Evolutionary conservation across 2,113 vertebrate genomes (phyloP), one percentile per base, ranked within the genome.

Genomic region (Aspidoscelis tigris): DNA sequence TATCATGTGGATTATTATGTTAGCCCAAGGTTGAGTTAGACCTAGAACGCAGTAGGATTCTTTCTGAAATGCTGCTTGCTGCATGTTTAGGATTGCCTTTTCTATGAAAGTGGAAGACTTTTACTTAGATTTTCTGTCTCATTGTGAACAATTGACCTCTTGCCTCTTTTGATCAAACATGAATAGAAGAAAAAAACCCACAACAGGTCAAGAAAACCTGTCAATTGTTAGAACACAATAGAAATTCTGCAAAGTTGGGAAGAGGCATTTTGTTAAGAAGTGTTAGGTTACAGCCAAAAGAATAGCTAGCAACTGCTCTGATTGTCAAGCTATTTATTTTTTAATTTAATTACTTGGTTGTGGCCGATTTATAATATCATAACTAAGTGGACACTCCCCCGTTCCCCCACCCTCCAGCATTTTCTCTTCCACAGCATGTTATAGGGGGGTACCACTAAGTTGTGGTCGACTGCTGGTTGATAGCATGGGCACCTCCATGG

Each of bases 171-270:
- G 24, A 68, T 4, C 20, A 8, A 33, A 11, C 22, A 7, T 64
- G 66, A n/a, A 53, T 39, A 41, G 53, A 72, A 64, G 92, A 90
- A 16, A 87, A 92, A 90, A 4, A 88, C 7, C 21, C 78, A 66
- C 22, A 82, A 85, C 90, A 84, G 86, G 86, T 82, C 84, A 92
- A 87, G 80, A 78, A 92, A 91, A 91, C 88, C 20, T 70, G 84
- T 76, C 41, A 78, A 64, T 91, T 89, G 86, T 92, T 89, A 80
- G 2, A 84, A 39, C 39, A 79, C n/a, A 87, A 93, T 75, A 89
- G 90, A 89, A 87, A 72, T 65, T 80, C 73, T 81, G 66, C 0
- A 21, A 18, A 84, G 84, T 33, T 33, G 33, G 33, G 33, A 1
- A 33, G 33, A 33, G 33, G 33, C 33, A 33, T 77, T 89, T 72